Evolutionary conservation across 2,113 vertebrate genomes (phyloP), one percentile per base, ranked within the genome.

Genomic region (Carassius gibelio): DNA sequence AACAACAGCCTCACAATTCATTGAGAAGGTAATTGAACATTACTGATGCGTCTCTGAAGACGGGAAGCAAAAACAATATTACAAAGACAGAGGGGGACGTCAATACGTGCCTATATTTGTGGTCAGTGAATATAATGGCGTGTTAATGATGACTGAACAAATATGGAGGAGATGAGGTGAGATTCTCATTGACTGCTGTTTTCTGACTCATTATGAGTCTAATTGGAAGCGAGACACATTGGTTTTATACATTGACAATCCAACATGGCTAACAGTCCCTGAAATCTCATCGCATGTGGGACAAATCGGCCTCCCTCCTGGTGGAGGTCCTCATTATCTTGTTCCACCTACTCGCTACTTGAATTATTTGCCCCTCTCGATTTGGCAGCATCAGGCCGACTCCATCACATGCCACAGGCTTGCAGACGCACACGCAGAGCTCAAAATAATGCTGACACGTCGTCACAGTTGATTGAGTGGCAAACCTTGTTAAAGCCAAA

Each of bases 71-170:
- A 81, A 66, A 66, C n/a, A 30, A 66, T 77, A 55, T 36, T 77
- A 77, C 50, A 59, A 59, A 57, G 76, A 59, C 0, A 6, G n/a
- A 23, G 71, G 50, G 2, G 52, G 36, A 62, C 2, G 77, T 81
- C 38, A 26, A 85, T 85, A 79, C 11, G 38, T 81, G 48, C 42
- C 23, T 50, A 38, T 26, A 21, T 81, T 74, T 57, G 77, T 62
- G 77, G 52, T 71, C 64, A 80, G 76, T n/a, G 66, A 26, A 69
- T 38, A 26, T 85, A 64, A 62, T 52, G 38, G 55, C 1, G 7
- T 81, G n/a, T 36, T 81, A 85, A 81, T 79, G 68, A 85, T 62
- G 84, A 74, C 57, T 50, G 52, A 85, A 85, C 38, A 62, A 71
- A 61, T 45, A 11, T 68, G 42, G 66, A 59, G 50, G 42, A 61